Conservation (phyloP, 2,888 invertebrate genomes). For the Apamea monoglypha region DNA sequence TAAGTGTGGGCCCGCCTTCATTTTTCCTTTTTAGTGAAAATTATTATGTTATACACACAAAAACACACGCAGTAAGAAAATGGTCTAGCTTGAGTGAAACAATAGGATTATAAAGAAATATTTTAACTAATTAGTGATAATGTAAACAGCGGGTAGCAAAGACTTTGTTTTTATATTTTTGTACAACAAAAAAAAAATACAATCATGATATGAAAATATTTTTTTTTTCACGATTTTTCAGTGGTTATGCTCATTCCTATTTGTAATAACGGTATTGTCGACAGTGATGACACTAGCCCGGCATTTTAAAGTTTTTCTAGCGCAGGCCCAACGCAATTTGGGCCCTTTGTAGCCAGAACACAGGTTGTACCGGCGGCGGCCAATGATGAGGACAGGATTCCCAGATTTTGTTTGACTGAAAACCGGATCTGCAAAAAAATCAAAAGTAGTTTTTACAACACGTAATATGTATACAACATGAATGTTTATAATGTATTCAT, state of each 20-base stretch:
- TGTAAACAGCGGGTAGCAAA: neutral
- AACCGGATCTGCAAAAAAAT: conserved; percentile 13
- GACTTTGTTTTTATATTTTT: neutral
- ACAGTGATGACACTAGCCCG: conserved; percentile 33
- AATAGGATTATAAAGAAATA: neutral
- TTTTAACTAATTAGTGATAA: neutral
- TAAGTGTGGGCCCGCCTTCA: too few relatives aligned
- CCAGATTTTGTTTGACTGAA: conserved; percentile 27
- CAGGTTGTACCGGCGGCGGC: conserved; percentile 51
- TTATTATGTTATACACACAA: neutral
- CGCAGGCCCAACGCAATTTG: conserved; percentile 61
- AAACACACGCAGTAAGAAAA: neutral
- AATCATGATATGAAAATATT: neutral
- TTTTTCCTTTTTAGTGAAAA: neutral
- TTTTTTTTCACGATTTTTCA: neutral
- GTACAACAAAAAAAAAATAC: too few relatives aligned
- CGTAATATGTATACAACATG: neutral
- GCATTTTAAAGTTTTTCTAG: conserved; percentile 32
- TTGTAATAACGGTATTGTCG: conserved; percentile 30
- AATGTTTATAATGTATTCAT: too few relatives aligned
- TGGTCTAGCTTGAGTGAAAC: neutral
- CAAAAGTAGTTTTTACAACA: neutral
- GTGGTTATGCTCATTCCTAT: conserved; percentile 56
- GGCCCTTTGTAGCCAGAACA: conserved; percentile 47
- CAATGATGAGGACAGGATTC: conserved; percentile 25